Evolutionary conservation across 2,113 vertebrate genomes (phyloP).

Genomic region (Sminthopsis crassicaudata): DNA sequence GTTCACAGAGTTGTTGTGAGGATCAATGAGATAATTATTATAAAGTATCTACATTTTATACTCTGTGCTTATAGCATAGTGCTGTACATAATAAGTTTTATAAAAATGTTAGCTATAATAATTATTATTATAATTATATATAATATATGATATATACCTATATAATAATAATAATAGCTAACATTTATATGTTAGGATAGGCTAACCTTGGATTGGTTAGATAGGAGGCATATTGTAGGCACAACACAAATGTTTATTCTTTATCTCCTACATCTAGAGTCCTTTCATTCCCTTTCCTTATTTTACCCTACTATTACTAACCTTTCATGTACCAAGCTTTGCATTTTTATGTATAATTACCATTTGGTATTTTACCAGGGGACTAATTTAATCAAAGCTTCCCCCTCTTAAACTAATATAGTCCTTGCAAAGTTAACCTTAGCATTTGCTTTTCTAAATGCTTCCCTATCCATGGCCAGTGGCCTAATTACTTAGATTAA

Average conservation of each 20-base stretch:
- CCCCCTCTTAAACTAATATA: background rate
- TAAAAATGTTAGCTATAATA: background rate
- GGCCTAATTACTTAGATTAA: conserved; percentile 16
- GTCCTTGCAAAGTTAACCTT: conserved; percentile 1
- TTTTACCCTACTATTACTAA: conserved; percentile 34
- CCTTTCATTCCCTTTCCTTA: background rate
- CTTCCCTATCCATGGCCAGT: background rate
- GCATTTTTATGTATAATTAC: conserved; percentile 8
- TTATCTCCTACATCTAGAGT: conserved; percentile 12
- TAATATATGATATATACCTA: too few species aligned
- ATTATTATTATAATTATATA: too few species aligned
- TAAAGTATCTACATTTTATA: background rate
- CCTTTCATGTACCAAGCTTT: background rate
- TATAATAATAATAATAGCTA: too few species aligned
- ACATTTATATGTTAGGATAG: too few species aligned
- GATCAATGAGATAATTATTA: background rate
- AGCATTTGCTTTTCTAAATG: conserved; percentile 38
- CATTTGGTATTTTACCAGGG: background rate
- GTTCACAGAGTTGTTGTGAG: background rate
- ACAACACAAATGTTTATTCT: background rate
- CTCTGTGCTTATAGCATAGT: background rate
- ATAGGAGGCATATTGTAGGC: background rate
- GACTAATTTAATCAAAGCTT: conserved; percentile 35
- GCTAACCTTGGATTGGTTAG: too few species aligned
- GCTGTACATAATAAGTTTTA: background rate